A percentile compares a stretch with the other conserved stretches of the same genome.
These are phyloP conservation scores for Patella depressa DNA, from an alignment of 2,888 invertebrate species.

Conservation along the genomic window DNA sequence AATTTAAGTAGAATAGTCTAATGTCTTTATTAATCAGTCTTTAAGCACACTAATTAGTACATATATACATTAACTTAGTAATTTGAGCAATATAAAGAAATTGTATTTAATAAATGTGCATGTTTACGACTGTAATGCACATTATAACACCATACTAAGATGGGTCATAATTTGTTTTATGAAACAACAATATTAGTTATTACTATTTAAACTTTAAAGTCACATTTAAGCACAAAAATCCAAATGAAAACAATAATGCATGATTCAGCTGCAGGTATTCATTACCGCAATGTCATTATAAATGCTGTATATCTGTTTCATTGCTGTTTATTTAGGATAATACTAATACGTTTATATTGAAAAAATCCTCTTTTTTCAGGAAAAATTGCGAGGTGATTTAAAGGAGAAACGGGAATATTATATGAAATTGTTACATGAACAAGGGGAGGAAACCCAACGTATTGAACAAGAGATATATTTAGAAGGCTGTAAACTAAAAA, in stretches of 20 bases:
- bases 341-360: neutral
- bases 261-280: neutral
- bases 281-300: neutral
- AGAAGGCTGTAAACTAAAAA: conserved; percentile 61
- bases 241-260: neutral
- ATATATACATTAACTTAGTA: too few relatives aligned
- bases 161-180: too few relatives aligned
- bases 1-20: too few relatives aligned
- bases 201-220: too few relatives aligned
- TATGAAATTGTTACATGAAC: conserved; percentile 54
- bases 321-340: conserved; percentile 1
- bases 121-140: too few relatives aligned
- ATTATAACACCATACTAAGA: too few relatives aligned
- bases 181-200: too few relatives aligned
- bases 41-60: too few relatives aligned
- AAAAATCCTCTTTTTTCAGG: conserved; percentile 30
- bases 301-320: conserved; percentile 1
- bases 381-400: conserved; percentile 45
- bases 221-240: neutral
- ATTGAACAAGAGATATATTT: conserved; percentile 61
- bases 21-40: too few relatives aligned
- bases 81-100: too few relatives aligned
- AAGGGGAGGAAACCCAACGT: conserved; percentile 53
- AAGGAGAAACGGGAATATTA: conserved; percentile 51
- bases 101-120: too few relatives aligned